Base-by-base conservation (phyloP, 2,113 vertebrate species). In the Ptilonorhynchus violaceus region DNA sequence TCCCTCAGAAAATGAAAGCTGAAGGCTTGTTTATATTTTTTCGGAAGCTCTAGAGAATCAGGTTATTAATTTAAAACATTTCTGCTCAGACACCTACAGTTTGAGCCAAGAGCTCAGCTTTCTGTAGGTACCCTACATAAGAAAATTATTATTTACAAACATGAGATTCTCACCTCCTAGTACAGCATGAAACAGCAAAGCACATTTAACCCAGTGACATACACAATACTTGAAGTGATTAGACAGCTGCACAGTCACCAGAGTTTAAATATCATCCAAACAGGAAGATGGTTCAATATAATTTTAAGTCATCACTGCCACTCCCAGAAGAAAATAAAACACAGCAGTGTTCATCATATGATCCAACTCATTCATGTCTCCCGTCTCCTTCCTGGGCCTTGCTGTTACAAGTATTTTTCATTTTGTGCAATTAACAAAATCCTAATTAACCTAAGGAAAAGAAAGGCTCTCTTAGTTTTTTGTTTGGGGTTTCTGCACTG, bases 311-410 rank as follows among this genome's bases (percentile, higher is more conserved):
- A 75, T 4, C 22, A 9, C 6, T 49, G 19, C 19, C 18, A 39
- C 1, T n/a, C 2, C 7, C 17, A 22, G 1, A 6, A 42, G 13
- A 53, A 59, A 42, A 23, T 5, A 25, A 22, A 67, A 53, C 9
- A 5, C 22, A 24, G 13, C 16, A n/a, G 17, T 1, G 6, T 19
- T 28, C 31, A 37, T 35, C 31, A 14, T 1, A 23, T 3, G 1
- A 49, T 27, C 22, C 22, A 63, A 7, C 13, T 66, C 25, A 15
- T 41, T 56, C 37, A 30, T 20, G 13, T 17, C 35, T 24, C n/a
- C n/a, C 31, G 7, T 8, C 42, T 59, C 55, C n/a, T 35, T 41
- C 60, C 35, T 19, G 13, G 30, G 25, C 30, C 47, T 50, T 56
- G 33, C 50, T 47, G 21, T 47, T 50, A 31, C 14, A 78, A 44